These are phyloP conservation scores for Drosophila melanogaster DNA, from an alignment of 1,140 invertebrate genomes.

Conservation along the genomic window Release_6_plus_ISO1_MT NT_037436.4:3530501-3531000, in stretches of 20 bases:
- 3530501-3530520: slow-evolving; percentile 80
- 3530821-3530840: not conserved
- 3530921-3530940: slow-evolving; percentile 76
- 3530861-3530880: too few relatives aligned
- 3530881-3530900: not conserved
- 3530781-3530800: not conserved
- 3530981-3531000: slow-evolving; percentile 6
- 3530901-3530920: slow-evolving; percentile 5
- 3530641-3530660: slow-evolving; percentile 50
- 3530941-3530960: slow-evolving; percentile 74
- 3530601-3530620: slow-evolving; percentile 70
- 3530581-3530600: slow-evolving; percentile 46
- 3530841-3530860: too few relatives aligned
- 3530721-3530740: too few relatives aligned
- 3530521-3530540: slow-evolving; percentile 52
- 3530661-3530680: slow-evolving; percentile 13
- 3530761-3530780: too few relatives aligned
- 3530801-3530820: not conserved
- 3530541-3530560: slow-evolving; percentile 1
- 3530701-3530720: not conserved
- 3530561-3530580: slow-evolving; percentile 24
- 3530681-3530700: not conserved
- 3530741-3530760: too few relatives aligned
- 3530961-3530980: slow-evolving; percentile 2
- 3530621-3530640: slow-evolving; percentile 25